phyloP scores from a whole-genome alignment of 1,140 invertebrate species.

The Harpegnathos saltator region DNA sequence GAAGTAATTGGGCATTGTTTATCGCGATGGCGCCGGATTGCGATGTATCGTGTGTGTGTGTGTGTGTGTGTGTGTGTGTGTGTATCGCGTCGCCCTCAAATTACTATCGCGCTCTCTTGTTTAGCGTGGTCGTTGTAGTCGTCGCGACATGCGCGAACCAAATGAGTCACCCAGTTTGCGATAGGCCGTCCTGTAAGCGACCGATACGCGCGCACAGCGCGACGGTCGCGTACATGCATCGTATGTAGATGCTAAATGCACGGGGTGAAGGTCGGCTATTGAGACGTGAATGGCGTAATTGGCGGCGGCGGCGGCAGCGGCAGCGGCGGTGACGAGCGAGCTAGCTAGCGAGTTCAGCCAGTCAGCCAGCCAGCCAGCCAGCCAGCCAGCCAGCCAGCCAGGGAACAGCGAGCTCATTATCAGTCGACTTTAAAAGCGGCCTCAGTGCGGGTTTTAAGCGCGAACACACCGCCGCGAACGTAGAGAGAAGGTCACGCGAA shows the following conservation, averaged over 20 bases:
- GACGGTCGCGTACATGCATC: slow-evolving; percentile 61
- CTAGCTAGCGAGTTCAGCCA: slow-evolving; percentile 54
- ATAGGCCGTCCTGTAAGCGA: slow-evolving; percentile 20
- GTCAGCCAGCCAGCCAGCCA: too few relatives aligned
- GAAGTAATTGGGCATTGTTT: too few relatives aligned
- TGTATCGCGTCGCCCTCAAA: slow-evolving; percentile 2
- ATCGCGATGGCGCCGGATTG: too few relatives aligned
- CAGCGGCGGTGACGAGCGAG: not conserved
- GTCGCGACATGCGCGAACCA: slow-evolving; percentile 19
- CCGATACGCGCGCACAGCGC: slow-evolving; percentile 51
- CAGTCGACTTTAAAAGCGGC: slow-evolving; percentile 70
- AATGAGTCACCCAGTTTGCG: slow-evolving; percentile 56
- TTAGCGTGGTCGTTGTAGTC: not conserved
- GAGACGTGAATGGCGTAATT: slow-evolving; percentile 76
- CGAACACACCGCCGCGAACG: slow-evolving; percentile 3
- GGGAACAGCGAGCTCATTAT: slow-evolving; percentile 62
- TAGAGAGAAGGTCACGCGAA: slow-evolving; percentile 76
- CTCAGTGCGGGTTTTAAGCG: slow-evolving; percentile 55
- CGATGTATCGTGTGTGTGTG: too few relatives aligned
- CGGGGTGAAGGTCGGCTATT: slow-evolving; percentile 82
- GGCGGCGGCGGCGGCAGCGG: slow-evolving; percentile 32
- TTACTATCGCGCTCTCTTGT: not conserved
- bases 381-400: too few relatives aligned
- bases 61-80: too few relatives aligned
- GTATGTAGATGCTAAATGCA: slow-evolving; percentile 63